Base-by-base conservation (phyloP, 2,113 vertebrate species). In the Austrofundulus limnaeus region DNA sequence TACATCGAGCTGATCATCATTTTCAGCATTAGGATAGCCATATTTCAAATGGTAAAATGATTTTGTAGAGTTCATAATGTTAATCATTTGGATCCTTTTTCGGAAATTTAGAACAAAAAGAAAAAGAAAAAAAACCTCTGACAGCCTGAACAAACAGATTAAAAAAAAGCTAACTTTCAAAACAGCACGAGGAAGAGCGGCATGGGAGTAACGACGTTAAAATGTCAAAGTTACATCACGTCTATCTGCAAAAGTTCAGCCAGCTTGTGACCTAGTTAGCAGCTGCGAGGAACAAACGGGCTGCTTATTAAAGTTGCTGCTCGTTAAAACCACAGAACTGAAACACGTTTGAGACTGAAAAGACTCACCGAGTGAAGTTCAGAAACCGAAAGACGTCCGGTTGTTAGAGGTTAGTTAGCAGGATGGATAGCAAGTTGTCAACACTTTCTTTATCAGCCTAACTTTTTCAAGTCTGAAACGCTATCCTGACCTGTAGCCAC, bases 221-320 rank as follows among this genome's bases (percentile, higher is more conserved):
- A 77, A 72, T 54, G 51, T 76, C 46, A 70, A 59, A 56, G 63
- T 51, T 57, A 25, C 50, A 66, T 42, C 68, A 20, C 21, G 25
- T 20, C 59, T 21, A 48, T 21, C 55, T 25, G 48, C 25, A 41
- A 65, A 77, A 83, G 73, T 85, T 78, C 51, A 61, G 78, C 73
- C 81, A 80, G 84, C 76, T 65, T 45, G 62, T 82, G 85, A 89
- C 77, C 87, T 75, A 75, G 73, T 73, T 85, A 78, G 78, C 83
- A 41, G 57, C 17, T 21, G 48, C 62, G 11, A 66, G 14, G 23
- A 11, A 39, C 43, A 13, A 42, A 59, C 61, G 34, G 15, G 66
- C 41, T 46, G n/a, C 62, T 37, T 46, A 45, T 7, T 10, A 23
- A 72, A 37, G 62, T 19, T 2, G n/a, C 6, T 37, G n/a, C 23